phyloP scores from a whole-genome alignment of 2,888 invertebrate species.

The Phorcus lineatus region DNA sequence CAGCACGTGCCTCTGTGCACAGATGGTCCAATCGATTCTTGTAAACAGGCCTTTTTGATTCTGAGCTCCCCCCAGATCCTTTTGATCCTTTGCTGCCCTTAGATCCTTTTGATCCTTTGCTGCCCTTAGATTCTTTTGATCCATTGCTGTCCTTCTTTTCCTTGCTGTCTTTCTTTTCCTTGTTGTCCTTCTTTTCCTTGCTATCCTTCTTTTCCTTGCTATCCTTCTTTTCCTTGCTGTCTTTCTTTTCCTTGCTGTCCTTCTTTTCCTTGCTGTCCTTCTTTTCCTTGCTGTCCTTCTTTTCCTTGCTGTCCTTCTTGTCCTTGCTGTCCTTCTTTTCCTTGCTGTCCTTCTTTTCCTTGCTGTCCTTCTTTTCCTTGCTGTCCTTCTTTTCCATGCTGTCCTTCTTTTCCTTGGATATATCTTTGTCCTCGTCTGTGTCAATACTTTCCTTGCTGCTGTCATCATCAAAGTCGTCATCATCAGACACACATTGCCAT shows the following conservation, averaged over 20 bases:
- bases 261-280: not conserved
- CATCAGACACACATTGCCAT: no score
- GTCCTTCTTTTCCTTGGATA: not conserved
- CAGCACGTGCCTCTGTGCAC: conserved; percentile 26
- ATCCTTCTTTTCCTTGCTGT: not conserved
- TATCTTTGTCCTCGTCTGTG: not conserved
- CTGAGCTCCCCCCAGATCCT: not conserved
- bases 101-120: no score
- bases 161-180: not conserved
- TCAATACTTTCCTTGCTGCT: not conserved
- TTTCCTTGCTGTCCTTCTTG: not conserved
- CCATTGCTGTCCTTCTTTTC: not conserved
- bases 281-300: not conserved
- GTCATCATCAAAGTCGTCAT: no score
- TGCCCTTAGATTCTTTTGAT: not conserved
- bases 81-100: no score
- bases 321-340: not conserved
- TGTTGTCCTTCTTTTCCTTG: not conserved
- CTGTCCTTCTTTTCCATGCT: not conserved
- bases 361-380: not conserved
- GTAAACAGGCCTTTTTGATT: not conserved
- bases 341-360: not conserved
- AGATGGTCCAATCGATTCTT: conserved; percentile 17
- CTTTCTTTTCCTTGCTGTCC: not conserved
- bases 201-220: conserved; percentile 7